Evolutionary conservation across 2,888 invertebrate genomes (phyloP).

Genomic region (Vanessa cardui): DNA sequence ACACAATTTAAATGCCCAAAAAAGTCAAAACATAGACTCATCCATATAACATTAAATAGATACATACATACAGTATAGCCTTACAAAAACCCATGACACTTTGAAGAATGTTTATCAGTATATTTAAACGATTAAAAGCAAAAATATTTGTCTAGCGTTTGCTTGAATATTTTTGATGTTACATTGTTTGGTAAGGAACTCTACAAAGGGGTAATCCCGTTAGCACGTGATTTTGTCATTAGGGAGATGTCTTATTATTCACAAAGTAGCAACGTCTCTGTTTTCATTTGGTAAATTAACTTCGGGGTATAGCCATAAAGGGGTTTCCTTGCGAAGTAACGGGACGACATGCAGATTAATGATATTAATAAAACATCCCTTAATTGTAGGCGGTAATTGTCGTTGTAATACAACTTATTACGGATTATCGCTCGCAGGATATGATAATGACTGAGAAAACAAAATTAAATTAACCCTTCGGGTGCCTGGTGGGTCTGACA

Average conservation of each 20-base stretch:
- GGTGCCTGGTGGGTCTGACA: too few species aligned
- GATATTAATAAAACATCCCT: conserved; percentile 61
- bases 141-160: conserved; percentile 26
- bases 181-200: conserved; percentile 40
- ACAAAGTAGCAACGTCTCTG: conserved; percentile 64
- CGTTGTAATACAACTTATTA: conserved; percentile 28
- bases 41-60: too few species aligned
- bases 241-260: conserved; percentile 72
- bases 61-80: too few species aligned
- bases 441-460: conserved; percentile 3
- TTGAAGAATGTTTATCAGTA: neutral
- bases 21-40: too few species aligned
- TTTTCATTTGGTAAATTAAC: conserved; percentile 72
- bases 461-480: neutral
- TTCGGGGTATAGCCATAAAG: conserved; percentile 58
- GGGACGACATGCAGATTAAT: conserved; percentile 64
- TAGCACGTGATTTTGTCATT: conserved; percentile 64
- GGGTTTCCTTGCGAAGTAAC: conserved; percentile 52
- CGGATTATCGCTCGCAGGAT: conserved; percentile 17
- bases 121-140: conserved; percentile 22
- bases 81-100: too few species aligned
- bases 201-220: conserved; percentile 46
- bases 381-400: conserved; percentile 28
- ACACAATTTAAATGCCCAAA: too few species aligned
- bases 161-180: conserved; percentile 36